Percentiles rank a stretch among this genome's conserved stretches.
Conservation (phyloP, 2,888 invertebrate species). For the Callyntrura guangdongensis region DNA sequence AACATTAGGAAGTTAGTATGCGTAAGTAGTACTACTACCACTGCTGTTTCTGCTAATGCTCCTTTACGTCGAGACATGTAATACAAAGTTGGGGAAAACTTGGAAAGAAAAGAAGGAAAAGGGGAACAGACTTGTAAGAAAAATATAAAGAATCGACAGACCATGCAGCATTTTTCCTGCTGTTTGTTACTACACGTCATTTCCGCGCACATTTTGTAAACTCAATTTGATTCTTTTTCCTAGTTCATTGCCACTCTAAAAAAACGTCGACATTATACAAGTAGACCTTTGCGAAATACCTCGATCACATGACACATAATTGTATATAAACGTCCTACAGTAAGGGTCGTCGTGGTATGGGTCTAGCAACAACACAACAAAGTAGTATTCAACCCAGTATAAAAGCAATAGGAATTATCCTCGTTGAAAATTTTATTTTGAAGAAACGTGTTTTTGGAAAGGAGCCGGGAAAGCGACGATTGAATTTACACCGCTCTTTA, state of each 20-base stretch:
- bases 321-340: not conserved
- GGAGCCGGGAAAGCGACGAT: not conserved
- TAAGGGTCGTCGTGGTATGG: not conserved
- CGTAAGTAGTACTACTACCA: not conserved
- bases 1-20: not conserved
- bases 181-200: not conserved
- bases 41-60: slow-evolving; percentile 1
- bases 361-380: not conserved
- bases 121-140: not conserved
- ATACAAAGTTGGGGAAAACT: slow-evolving; percentile 22
- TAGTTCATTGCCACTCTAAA: slow-evolving; percentile 49
- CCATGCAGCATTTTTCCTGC: not conserved
- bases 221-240: slow-evolving; percentile 50
- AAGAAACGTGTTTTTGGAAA: slow-evolving; percentile 15
- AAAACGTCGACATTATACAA: slow-evolving; percentile 6
- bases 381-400: not conserved
- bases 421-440: slow-evolving; percentile 27
- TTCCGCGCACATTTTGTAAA: slow-evolving; percentile 50
- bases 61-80: not conserved
- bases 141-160: slow-evolving; percentile 27
- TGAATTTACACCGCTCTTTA: slow-evolving; percentile 51
- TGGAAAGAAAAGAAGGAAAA: not conserved
- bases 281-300: slow-evolving; percentile 1
- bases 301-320: slow-evolving; percentile 7
- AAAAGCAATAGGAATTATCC: not conserved